These are phyloP conservation scores for Chrysogorgia sp. DNA, from an alignment of 92 coral and sea anemone species.

Conservation along the genomic window DNA sequence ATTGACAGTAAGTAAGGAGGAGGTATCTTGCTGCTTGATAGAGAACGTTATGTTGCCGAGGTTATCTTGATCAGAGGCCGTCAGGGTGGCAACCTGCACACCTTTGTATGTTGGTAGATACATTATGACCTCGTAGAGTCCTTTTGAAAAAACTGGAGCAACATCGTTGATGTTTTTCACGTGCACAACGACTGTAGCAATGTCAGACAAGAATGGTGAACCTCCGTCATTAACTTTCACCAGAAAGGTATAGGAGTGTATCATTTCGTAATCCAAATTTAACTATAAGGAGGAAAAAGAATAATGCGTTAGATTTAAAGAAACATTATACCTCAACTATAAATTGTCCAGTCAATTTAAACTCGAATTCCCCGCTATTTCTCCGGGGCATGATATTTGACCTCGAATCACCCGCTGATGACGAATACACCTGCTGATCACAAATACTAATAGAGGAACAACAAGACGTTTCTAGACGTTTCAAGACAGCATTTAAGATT, in stretches of 20 bases:
- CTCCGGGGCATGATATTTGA: too few species aligned
- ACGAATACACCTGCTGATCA: too few species aligned
- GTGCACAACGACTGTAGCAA: slow-evolving; percentile 70
- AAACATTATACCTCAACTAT: not conserved
- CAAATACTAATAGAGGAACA: too few species aligned
- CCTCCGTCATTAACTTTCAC: slow-evolving; percentile 86
- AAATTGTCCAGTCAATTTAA: too few species aligned
- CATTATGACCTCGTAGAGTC: slow-evolving; percentile 57
- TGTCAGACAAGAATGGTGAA: slow-evolving; percentile 66
- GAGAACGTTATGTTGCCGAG: slow-evolving; percentile 70
- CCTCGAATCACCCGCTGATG: too few species aligned
- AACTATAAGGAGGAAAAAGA: not conserved
- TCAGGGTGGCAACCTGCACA: slow-evolving; percentile 68
- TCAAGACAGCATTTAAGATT: too few species aligned
- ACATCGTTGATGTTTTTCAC: slow-evolving; percentile 79
- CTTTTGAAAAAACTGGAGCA: slow-evolving; percentile 71
- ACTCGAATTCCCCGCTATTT: too few species aligned
- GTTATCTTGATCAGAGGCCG: slow-evolving; percentile 81
- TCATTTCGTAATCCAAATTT: slow-evolving; percentile 68
- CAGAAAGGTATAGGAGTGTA: slow-evolving; percentile 66
- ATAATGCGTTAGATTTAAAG: too few species aligned
- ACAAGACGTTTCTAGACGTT: too few species aligned
- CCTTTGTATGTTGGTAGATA: slow-evolving; percentile 75
- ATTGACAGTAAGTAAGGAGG: slow-evolving; percentile 62
- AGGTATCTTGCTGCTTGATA: slow-evolving; percentile 44